Evolutionary conservation across 2,113 vertebrate species (phyloP).

Genomic region (Vulpes ferrilata): DNA sequence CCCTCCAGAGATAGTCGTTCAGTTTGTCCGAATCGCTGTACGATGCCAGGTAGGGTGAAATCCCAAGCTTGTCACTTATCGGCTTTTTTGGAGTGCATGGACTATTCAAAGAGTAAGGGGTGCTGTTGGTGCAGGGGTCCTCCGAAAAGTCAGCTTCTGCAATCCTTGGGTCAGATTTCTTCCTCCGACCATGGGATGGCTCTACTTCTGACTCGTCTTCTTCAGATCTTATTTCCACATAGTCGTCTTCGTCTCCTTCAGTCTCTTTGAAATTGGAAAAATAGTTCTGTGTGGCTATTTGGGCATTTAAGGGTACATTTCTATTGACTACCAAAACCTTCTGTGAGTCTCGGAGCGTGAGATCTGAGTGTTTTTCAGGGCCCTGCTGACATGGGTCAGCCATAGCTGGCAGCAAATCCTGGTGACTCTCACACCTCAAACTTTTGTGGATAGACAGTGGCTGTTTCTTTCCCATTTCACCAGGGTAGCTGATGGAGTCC

Average conservation of each 20-base stretch:
- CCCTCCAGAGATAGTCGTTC: constrained; percentile 95
- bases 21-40: constrained; percentile 90
- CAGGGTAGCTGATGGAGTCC: constrained; percentile 85
- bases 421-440: constrained; percentile 76
- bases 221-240: constrained; percentile 98
- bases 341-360: constrained; percentile 96
- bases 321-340: constrained; percentile 95
- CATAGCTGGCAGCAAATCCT: constrained; percentile 57
- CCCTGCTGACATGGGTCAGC: constrained; percentile 76
- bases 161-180: constrained; percentile 68
- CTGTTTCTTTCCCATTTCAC: constrained; percentile 84
- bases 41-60: constrained; percentile 83
- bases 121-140: constrained; percentile 66
- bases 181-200: constrained; percentile 61
- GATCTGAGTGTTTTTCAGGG: constrained; percentile 88
- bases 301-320: constrained; percentile 89
- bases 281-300: constrained; percentile 95
- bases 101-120: constrained; percentile 83
- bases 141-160: constrained; percentile 55
- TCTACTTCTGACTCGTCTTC: constrained; percentile 91
- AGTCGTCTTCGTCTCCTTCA: constrained; percentile 94
- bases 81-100: constrained; percentile 86
- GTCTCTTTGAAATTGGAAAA: constrained; percentile 97
- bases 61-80: constrained; percentile 76
- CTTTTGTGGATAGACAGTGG: constrained; percentile 73